Percentiles rank a stretch among this genome's conserved stretches.
Conservation (phyloP, 2,113 vertebrate species). For the Acrocephalus arundinaceus region DNA sequence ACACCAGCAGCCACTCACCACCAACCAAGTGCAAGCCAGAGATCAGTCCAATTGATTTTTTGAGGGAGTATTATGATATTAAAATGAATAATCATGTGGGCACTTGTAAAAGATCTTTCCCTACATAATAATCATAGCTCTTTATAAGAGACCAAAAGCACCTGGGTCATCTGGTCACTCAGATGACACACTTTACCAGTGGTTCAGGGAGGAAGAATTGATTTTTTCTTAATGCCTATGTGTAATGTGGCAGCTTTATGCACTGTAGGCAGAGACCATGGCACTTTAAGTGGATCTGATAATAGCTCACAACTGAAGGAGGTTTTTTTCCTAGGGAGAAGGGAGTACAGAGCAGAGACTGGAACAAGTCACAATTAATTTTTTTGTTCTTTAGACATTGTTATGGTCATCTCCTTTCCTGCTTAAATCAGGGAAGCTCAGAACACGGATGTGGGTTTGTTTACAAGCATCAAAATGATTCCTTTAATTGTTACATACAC, state of each 20-base stretch:
- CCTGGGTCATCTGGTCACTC: not conserved
- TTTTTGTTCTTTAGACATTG: not conserved
- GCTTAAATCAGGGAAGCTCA: not conserved
- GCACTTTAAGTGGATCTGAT: not conserved
- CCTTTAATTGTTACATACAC: not conserved
- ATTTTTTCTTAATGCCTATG: not conserved
- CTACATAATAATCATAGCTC: not conserved
- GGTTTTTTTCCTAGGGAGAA: not conserved
- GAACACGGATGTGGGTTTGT: not conserved
- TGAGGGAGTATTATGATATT: not conserved
- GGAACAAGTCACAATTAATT: not conserved
- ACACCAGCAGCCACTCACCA: not conserved
- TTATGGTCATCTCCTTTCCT: not conserved
- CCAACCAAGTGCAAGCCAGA: rapidly evolving
- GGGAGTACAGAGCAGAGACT: not conserved
- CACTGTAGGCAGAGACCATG: not conserved
- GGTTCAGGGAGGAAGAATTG: not conserved
- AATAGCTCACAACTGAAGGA: not conserved
- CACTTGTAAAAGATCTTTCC: not conserved
- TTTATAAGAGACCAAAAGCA: not conserved
- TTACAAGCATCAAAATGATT: not conserved
- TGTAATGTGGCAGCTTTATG: not conserved
- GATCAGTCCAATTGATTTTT: not conserved
- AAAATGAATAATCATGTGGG: not conserved
- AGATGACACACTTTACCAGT: not conserved